A percentile compares a stretch with the other conserved stretches of the same genome.
Conservation (phyloP, 2,113 vertebrate genomes). For the Dendrocopos noguchii region DNA sequence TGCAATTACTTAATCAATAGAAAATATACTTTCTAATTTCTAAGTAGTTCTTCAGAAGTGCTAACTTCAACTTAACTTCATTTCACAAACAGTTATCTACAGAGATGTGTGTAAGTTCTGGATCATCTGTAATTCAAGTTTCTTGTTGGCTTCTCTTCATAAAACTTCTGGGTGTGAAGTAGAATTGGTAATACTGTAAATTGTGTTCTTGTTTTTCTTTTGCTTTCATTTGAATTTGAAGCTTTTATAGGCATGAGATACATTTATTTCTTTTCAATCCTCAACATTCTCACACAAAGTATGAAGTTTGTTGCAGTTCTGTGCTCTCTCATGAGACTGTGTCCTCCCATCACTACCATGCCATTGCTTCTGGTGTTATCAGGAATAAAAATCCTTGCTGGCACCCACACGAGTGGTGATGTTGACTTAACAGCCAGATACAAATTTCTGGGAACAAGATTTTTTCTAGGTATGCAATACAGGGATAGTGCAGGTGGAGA, state of each 20-base stretch:
- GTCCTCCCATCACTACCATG: neutral
- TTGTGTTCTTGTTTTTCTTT: neutral
- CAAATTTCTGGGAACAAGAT: neutral
- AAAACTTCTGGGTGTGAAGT: neutral
- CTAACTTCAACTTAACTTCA: neutral
- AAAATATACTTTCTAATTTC: neutral
- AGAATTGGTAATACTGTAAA: neutral
- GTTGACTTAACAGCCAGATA: neutral
- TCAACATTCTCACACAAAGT: neutral
- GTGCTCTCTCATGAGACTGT: neutral
- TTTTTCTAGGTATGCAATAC: neutral
- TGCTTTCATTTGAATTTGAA: neutral
- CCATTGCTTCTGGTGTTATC: neutral
- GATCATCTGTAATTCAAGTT: neutral
- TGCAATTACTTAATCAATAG: neutral
- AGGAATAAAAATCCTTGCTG: neutral
- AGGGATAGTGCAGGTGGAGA: neutral
- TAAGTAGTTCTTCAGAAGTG: neutral
- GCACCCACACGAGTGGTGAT: neutral
- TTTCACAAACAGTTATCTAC: neutral
- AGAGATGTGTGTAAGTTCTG: neutral
- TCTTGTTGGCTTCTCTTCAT: neutral
- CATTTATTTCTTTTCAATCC: neutral
- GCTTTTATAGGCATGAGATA: neutral
- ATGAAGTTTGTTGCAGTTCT: neutral